These are phyloP conservation scores for Cryptus armator DNA, from an alignment of 2,888 invertebrate genomes.

Conservation along the genomic window DNA sequence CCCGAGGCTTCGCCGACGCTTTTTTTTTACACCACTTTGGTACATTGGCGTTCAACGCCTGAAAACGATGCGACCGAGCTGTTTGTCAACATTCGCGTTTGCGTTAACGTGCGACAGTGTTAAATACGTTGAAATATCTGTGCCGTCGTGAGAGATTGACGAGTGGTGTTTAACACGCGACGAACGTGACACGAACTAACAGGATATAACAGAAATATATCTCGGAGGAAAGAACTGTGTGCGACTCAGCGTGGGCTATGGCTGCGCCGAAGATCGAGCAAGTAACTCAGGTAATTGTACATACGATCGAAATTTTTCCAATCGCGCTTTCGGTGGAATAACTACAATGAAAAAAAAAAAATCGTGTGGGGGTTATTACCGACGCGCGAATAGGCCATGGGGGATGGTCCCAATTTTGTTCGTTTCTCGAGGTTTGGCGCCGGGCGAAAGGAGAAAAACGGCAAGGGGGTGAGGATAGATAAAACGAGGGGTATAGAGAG, in stretches of 20 bases:
- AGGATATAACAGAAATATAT: slow-evolving; percentile 11
- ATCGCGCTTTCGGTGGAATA: no score
- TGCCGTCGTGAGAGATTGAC: slow-evolving; percentile 4
- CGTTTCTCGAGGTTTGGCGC: neutral
- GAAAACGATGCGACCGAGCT: slow-evolving; percentile 9
- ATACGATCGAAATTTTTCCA: neutral
- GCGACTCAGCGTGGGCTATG: slow-evolving; percentile 65
- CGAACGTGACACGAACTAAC: neutral
- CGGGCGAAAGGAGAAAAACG: slow-evolving; percentile 41
- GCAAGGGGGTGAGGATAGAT: slow-evolving; percentile 33
- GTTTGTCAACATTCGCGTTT: slow-evolving; percentile 12
- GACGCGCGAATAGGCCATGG: slow-evolving; percentile 28
- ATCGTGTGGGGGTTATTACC: neutral
- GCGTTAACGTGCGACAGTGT: neutral
- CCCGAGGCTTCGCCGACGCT: neutral
- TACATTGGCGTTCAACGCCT: neutral
- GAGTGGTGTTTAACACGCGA: neutral
- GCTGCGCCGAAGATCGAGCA: slow-evolving; percentile 65
- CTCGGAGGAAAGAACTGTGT: slow-evolving; percentile 40
- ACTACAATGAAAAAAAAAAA: neutral
- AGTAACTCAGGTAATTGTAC: slow-evolving; percentile 58
- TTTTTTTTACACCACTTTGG: neutral
- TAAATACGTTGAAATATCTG: neutral
- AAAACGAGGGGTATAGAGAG: slow-evolving; percentile 21
- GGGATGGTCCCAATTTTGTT: slow-evolving; percentile 29